Percentiles rank a stretch among this genome's conserved stretches.
Evolutionary conservation across 2,113 vertebrate genomes (phyloP).

Genomic region (Marmota flaviventris): DNA sequence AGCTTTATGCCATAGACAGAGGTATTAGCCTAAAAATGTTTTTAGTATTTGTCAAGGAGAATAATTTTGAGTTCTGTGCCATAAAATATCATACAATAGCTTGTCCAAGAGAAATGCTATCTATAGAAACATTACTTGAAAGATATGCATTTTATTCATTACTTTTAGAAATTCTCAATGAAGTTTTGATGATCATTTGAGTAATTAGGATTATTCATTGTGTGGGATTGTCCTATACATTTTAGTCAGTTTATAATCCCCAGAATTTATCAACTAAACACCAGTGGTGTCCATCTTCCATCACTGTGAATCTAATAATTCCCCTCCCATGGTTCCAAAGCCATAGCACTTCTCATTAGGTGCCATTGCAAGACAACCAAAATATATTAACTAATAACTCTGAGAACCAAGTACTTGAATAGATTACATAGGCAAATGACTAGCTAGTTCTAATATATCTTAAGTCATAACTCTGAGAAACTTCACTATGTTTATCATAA

Average conservation of each 20-base stretch:
- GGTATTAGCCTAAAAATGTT: conserved; percentile 37
- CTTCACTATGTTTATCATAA: neutral
- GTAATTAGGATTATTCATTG: neutral
- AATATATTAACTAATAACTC: neutral
- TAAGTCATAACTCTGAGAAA: neutral
- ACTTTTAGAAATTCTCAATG: neutral
- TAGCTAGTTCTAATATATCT: neutral
- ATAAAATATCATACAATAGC: neutral
- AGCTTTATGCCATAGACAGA: conserved; percentile 21
- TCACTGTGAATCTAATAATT: neutral
- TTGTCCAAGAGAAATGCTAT: conserved; percentile 26
- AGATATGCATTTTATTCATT: neutral
- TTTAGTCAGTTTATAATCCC: neutral
- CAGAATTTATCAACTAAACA: neutral
- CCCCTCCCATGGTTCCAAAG: neutral
- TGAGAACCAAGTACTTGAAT: neutral
- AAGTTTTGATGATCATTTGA: neutral
- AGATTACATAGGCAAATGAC: neutral
- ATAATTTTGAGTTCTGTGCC: conserved; percentile 3
- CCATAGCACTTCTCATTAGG: neutral
- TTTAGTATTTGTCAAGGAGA: neutral
- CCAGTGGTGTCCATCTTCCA: neutral
- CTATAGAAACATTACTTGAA: neutral
- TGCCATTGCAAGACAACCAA: neutral
- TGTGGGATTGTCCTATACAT: neutral